Base-by-base conservation (phyloP, 1,140 invertebrate species). In the Theocolax elegans region DNA sequence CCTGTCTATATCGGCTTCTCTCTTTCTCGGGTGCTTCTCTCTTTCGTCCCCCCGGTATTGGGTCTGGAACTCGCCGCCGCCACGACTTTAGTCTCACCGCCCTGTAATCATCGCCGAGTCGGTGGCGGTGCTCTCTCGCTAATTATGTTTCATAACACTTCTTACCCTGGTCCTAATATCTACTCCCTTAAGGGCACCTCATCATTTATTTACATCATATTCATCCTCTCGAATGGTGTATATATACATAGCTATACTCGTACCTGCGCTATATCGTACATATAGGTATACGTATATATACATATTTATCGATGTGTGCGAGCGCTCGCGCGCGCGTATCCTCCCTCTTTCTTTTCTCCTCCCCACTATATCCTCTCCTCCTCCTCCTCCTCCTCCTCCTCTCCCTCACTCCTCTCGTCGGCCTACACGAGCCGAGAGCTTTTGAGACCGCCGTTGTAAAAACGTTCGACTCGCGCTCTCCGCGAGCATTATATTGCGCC, bases 131-230 rank as follows among this genome's bases (percentile, higher is more conserved):
- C 63, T 71, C 65, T 49, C 79, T 74, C 79, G 81, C 80, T 81
- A 83, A 83, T 83, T 83, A 83, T 81, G 77, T 83, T 83, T 83
- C 81, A 83, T 83, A 83, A 81, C 81, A 82, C 81, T 82, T 82
- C 81, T 83, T 83, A 81, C 80, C 80, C 81, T 74, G 76, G 6
- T 49, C 79, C 78, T 74, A 75, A 76, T 76, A 77, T 79, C 79
- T 67, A 76, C 76, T 80, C 78, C 78, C 81, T 80, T 81, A 80
- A 79, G 80, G 77, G 78, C 77, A 81, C 75, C 78, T 83, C 81
- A 76, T 81, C 80, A 82, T 82, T 83, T 81, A 83, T 83, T 82
- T 83, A 82, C 80, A 83, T 83, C 81, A 77, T 82, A 81, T 81
- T 83, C 77, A 79, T 80, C 78, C 80, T 59, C 25, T n/a, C 48